Evolutionary conservation across 2,888 invertebrate species (phyloP).

Genomic region (Galerucella nymphaeae): DNA sequence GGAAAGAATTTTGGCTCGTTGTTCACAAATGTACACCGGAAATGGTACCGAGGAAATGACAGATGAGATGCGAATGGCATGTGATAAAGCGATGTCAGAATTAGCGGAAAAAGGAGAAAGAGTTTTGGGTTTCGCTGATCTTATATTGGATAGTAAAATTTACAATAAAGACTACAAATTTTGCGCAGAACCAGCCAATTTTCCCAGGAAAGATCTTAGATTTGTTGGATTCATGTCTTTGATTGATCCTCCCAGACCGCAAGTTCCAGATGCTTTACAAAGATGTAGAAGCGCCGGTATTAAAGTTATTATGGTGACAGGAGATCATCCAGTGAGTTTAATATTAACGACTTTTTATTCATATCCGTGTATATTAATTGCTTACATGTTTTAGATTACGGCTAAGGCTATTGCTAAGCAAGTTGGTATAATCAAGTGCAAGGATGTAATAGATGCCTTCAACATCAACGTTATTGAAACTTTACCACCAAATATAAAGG

Average conservation of each 20-base stretch:
- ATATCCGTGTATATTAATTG: neutral
- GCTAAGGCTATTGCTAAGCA: slow-evolving; percentile 81
- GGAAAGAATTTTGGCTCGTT: slow-evolving; percentile 76
- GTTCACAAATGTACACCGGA: slow-evolving; percentile 71
- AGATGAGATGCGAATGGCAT: slow-evolving; percentile 67
- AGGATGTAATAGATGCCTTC: slow-evolving; percentile 56
- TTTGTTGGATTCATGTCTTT: slow-evolving; percentile 75
- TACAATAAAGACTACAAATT: slow-evolving; percentile 71
- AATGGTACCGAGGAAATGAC: slow-evolving; percentile 69
- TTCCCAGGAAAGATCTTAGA: slow-evolving; percentile 73
- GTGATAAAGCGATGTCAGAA: slow-evolving; percentile 79
- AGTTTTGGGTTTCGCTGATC: slow-evolving; percentile 79
- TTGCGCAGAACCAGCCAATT: slow-evolving; percentile 74
- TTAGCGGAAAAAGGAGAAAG: slow-evolving; percentile 84
- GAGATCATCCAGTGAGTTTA: slow-evolving; percentile 77
- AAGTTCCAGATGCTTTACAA: slow-evolving; percentile 74
- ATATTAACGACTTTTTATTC: neutral
- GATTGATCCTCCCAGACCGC: slow-evolving; percentile 75
- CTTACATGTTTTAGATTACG: slow-evolving; percentile 66
- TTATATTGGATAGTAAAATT: slow-evolving; percentile 65
- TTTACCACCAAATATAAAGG: slow-evolving; percentile 55
- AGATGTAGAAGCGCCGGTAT: slow-evolving; percentile 83
- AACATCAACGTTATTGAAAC: slow-evolving; percentile 57
- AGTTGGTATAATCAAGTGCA: slow-evolving; percentile 77
- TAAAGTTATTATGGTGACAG: slow-evolving; percentile 84